Percentiles rank a stretch among this genome's conserved stretches.
phyloP scores from a whole-genome alignment of 2,888 invertebrate species.

The Autographa gamma region DNA sequence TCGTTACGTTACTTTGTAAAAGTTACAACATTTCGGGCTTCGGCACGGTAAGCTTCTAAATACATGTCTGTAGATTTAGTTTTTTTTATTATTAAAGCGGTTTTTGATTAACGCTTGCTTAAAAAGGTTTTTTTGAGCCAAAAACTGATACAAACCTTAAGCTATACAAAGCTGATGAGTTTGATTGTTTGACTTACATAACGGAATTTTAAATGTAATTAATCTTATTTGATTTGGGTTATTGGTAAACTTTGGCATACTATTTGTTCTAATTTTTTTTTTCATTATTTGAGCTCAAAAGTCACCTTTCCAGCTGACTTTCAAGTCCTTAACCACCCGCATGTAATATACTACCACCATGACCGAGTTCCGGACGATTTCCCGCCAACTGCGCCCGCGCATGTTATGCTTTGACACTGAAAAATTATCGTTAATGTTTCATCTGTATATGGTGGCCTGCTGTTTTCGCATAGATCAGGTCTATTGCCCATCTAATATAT shows the following conservation, averaged over 20 bases:
- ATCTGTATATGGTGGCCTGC: constrained; percentile 23
- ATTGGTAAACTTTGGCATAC: no score
- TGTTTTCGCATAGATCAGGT: no score
- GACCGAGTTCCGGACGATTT: constrained; percentile 68
- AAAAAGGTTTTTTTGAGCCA: no score
- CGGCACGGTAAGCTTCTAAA: neutral
- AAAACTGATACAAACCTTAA: no score
- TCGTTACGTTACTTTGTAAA: constrained; percentile 21
- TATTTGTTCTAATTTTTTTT: neutral
- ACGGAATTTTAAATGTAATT: no score
- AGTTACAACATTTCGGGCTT: neutral
- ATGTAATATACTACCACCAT: constrained; percentile 61
- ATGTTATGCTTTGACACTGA: constrained; percentile 38
- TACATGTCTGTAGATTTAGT: no score
- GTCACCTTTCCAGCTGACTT: constrained; percentile 21
- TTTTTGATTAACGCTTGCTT: no score
- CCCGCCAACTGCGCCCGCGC: constrained; percentile 38
- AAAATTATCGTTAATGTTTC: constrained; percentile 29
- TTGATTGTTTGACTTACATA: no score
- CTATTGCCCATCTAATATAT: no score
- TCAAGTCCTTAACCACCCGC: constrained; percentile 53
- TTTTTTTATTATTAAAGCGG: no score
- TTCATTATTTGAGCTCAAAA: neutral
- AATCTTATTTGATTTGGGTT: no score
- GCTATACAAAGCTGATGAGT: no score